Percentiles rank a stretch among this genome's conserved stretches.
These are phyloP conservation scores for Neuroscelio doddi DNA, from an alignment of 2,888 invertebrate genomes.

Conservation along the genomic window DNA sequence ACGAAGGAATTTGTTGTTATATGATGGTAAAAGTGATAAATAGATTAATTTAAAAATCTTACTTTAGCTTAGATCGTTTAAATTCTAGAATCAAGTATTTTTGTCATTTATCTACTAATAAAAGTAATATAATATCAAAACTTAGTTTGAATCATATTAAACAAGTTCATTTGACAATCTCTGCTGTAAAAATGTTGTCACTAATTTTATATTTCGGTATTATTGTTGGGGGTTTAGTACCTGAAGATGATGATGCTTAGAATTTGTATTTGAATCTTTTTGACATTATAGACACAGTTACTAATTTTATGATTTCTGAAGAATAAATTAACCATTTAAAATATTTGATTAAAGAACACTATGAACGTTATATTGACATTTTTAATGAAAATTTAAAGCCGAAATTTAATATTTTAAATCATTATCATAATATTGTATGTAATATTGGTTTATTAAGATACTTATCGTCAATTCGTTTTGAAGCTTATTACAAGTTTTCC, in stretches of 20 bases:
- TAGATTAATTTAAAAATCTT: conserved; percentile 2
- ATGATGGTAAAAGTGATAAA: conserved; percentile 11
- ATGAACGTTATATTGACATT: conserved; percentile 4
- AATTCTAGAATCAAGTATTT: conserved; percentile 18
- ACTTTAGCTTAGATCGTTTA: conserved; percentile 9
- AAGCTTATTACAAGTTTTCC: conserved; percentile 12
- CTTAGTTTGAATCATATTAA: conserved; percentile 5
- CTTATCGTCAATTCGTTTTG: conserved; percentile 6
- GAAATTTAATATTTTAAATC: conserved; percentile 10
- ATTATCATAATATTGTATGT: conserved; percentile 3
- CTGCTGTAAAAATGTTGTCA: conserved; percentile 26
- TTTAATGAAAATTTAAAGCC: conserved; percentile 11
- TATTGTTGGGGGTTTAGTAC: conserved; percentile 15
- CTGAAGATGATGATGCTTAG: conserved; percentile 22
- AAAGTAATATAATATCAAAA: conserved; percentile 11
- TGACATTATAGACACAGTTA: conserved; percentile 23
- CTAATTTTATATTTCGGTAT: conserved; percentile 22
- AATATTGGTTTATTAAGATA: conserved; percentile 11
- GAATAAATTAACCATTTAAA: conserved; percentile 12
- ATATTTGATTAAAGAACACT: conserved; percentile 2
- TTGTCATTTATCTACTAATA: conserved; percentile 5
- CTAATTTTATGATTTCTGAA: conserved; percentile 12
- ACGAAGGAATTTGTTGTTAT: conserved; percentile 13
- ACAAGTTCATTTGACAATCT: conserved; percentile 14
- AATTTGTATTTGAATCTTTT: conserved; percentile 21